Evolutionary conservation across 2,797 vertebrate species (phyloP).

Genomic region (Myotis planiceps): DNA sequence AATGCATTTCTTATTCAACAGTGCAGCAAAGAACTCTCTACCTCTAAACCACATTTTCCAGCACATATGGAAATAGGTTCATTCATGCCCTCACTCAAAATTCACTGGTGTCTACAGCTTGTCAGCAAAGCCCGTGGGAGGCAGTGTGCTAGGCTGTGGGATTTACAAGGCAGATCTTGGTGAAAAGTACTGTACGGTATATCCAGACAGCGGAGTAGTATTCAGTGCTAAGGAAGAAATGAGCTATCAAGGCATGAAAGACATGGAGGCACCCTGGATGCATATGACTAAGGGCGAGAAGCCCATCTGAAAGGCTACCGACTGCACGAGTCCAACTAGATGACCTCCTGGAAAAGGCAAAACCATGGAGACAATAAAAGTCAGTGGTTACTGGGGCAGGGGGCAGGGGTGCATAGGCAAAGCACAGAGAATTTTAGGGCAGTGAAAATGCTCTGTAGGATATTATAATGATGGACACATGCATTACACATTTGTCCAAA

Average conservation of each 20-base stretch:
- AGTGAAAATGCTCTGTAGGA: neutral
- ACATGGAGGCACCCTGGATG: neutral
- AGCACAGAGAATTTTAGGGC: neutral
- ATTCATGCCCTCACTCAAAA: neutral
- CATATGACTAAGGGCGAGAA: neutral
- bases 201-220: neutral
- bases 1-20: neutral
- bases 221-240: neutral
- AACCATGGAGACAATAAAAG: neutral
- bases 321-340: neutral
- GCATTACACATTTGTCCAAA: neutral
- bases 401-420: neutral
- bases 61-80: neutral
- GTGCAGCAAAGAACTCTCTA: constrained; percentile 20
- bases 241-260: neutral
- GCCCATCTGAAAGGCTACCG: neutral
- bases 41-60: neutral
- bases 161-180: neutral
- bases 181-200: neutral
- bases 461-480: neutral
- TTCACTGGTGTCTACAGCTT: neutral
- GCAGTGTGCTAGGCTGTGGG: neutral
- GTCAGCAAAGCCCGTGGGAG: neutral
- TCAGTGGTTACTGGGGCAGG: neutral
- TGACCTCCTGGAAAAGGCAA: neutral